A percentile compares a stretch with the other conserved stretches of the same genome.
Evolutionary conservation across 2,113 vertebrate species (phyloP).

Genomic region (Aythya baeri): DNA sequence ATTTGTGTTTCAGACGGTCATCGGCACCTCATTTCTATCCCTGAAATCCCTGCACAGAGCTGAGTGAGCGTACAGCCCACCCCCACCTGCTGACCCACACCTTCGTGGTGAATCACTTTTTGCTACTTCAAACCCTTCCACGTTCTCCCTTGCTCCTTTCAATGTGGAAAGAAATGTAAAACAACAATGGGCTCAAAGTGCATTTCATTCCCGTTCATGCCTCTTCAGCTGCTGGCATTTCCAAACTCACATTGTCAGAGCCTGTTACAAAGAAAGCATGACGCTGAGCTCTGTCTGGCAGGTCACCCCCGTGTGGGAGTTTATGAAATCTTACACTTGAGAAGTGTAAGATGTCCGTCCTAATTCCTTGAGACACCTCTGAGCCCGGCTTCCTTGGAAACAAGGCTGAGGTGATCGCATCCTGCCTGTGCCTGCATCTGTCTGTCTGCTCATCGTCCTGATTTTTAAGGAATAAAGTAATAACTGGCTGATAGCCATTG

Average conservation of each 20-base stretch:
- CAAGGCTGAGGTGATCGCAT: neutral
- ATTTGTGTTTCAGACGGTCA: too few species aligned
- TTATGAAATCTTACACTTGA: neutral
- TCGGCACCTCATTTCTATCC: neutral
- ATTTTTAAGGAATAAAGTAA: neutral
- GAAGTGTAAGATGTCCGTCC: neutral
- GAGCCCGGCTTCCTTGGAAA: constrained; percentile 22
- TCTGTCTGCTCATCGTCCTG: neutral
- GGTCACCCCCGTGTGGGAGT: neutral
- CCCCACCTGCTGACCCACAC: neutral
- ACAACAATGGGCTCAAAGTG: neutral
- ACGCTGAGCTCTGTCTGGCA: neutral
- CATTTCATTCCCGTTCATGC: neutral
- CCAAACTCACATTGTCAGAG: neutral
- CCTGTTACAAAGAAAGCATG: neutral
- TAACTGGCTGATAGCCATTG: neutral
- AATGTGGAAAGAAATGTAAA: neutral
- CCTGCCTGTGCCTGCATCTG: neutral
- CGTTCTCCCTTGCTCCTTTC: neutral
- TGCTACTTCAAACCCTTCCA: neutral
- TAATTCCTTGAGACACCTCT: neutral
- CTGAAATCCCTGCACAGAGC: neutral
- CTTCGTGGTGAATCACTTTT: neutral
- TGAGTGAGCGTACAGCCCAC: neutral
- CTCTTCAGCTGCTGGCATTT: neutral